phyloP scores from a whole-genome alignment of 2,797 vertebrate species.

The Heliangelus exortis region DNA sequence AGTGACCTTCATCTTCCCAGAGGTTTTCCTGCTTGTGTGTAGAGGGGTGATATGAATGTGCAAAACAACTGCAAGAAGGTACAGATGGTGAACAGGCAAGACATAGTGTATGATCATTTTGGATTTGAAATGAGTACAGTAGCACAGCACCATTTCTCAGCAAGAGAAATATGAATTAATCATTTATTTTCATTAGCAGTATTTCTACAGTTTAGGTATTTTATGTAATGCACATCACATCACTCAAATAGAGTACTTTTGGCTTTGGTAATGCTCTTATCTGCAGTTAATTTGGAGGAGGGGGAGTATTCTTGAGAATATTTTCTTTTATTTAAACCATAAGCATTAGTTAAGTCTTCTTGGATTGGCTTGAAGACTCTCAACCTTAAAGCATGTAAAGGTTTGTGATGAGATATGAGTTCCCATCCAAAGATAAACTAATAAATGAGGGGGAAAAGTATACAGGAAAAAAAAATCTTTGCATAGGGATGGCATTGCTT shows the following conservation, averaged over 20 bases:
- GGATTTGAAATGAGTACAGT: neutral
- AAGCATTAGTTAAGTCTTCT: neutral
- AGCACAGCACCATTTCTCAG: neutral
- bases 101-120: neutral
- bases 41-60: neutral
- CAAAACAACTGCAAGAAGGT: neutral
- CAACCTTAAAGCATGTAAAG: neutral
- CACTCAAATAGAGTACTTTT: neutral
- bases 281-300: neutral
- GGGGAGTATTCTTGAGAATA: neutral
- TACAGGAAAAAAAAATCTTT: neutral
- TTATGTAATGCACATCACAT: neutral
- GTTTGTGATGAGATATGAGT: neutral
- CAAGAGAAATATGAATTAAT: neutral
- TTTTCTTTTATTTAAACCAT: neutral
- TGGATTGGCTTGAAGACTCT: neutral
- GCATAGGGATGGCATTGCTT: neutral
- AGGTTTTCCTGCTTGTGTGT: neutral
- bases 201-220: neutral
- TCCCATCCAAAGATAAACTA: neutral
- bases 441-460: neutral
- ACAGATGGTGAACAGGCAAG: neutral
- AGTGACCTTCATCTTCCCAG: conserved; percentile 22
- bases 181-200: neutral
- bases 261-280: neutral